Percentiles rank a stretch among this genome's conserved stretches.
Conservation (phyloP, 92 coral and sea anemone genomes). For the Metridium senile region DNA sequence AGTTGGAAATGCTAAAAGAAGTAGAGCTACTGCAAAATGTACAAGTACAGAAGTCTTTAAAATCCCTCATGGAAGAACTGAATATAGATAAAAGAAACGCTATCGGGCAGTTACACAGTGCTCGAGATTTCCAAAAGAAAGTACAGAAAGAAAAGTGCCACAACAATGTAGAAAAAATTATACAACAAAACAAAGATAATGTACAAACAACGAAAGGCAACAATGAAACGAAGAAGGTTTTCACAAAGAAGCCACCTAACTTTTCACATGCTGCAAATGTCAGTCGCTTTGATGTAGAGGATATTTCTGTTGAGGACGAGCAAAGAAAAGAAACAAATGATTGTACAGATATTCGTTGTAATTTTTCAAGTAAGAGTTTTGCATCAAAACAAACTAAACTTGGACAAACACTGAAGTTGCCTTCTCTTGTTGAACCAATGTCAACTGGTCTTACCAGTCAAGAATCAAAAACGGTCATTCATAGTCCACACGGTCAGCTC, state of each 20-base stretch:
- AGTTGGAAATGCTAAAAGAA: conserved; percentile 56
- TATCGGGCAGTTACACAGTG: conserved; percentile 43
- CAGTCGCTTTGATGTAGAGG: no score
- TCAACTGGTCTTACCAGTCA: no score
- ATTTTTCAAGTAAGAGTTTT: not conserved
- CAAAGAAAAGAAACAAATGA: not conserved
- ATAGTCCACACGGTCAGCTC: no score
- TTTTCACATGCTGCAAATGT: not conserved
- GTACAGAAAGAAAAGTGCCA: conserved; percentile 39
- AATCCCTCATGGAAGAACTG: conserved; percentile 41
- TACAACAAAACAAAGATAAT: not conserved
- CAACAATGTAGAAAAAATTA: conserved; percentile 39
- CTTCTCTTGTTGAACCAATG: not conserved
- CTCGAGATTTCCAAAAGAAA: conserved; percentile 27
- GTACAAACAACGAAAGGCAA: no score
- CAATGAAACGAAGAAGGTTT: not conserved
- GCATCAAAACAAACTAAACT: not conserved
- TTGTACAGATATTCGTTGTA: not conserved
- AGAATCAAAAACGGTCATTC: no score
- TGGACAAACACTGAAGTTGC: not conserved
- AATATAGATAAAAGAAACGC: conserved; percentile 4
- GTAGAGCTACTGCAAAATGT: conserved; percentile 71
- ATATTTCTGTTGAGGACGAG: not conserved
- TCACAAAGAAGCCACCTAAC: not conserved
- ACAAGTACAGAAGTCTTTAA: conserved; percentile 67